phyloP scores from a whole-genome alignment of 2,113 vertebrate genomes.

The Phoenicopterus ruber region DNA sequence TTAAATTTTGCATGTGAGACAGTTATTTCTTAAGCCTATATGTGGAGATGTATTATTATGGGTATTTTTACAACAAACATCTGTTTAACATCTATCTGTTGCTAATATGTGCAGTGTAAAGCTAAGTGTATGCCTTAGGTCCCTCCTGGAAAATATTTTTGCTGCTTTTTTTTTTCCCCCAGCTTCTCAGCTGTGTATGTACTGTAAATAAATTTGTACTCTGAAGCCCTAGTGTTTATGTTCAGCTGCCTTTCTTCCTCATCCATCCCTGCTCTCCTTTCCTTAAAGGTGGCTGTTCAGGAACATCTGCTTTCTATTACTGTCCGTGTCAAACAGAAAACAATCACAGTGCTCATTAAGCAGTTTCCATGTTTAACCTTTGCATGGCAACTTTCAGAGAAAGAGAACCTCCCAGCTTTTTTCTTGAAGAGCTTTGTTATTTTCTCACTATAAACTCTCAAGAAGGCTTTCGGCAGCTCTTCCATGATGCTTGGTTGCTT shows the following conservation, averaged over 20 bases:
- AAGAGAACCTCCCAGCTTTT: slow-evolving; percentile 7
- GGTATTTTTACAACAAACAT: neutral
- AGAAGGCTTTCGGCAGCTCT: neutral
- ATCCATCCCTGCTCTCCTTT: neutral
- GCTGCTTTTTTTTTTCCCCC: neutral
- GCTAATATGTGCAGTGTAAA: neutral
- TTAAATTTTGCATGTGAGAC: neutral
- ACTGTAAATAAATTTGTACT: neutral
- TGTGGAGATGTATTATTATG: neutral
- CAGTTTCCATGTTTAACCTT: slow-evolving; percentile 19
- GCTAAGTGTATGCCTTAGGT: neutral
- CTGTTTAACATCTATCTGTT: slow-evolving; percentile 15
- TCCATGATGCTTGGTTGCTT: neutral
- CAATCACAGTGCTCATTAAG: neutral
- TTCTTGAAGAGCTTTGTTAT: neutral
- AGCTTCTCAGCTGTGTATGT: neutral
- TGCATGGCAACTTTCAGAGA: neutral
- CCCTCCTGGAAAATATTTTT: neutral
- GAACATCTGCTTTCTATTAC: slow-evolving; percentile 30
- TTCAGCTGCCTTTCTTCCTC: neutral
- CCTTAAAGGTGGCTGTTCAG: neutral
- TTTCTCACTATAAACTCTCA: slow-evolving; percentile 10
- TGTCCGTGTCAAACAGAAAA: slow-evolving; percentile 2
- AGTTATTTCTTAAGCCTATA: neutral
- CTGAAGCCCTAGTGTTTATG: neutral